Conservation (phyloP, 2,113 vertebrate species). For the Psittacara wagleri region DNA sequence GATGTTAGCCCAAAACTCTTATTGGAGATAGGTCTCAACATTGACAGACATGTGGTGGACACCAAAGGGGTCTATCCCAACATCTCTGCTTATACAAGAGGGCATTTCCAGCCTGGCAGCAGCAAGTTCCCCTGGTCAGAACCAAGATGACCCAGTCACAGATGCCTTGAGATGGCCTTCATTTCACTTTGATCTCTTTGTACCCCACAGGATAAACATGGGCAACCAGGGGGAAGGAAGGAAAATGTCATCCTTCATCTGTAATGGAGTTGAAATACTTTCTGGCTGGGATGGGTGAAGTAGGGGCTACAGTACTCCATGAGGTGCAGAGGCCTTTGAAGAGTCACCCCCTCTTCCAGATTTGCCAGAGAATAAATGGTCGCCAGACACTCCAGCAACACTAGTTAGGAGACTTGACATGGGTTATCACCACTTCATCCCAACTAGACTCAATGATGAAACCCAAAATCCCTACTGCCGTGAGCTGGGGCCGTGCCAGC, state of each 20-base stretch:
- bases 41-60: neutral
- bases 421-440: neutral
- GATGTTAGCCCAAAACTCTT: neutral
- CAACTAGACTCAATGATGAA: neutral
- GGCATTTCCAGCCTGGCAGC: neutral
- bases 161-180: neutral
- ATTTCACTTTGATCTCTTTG: neutral
- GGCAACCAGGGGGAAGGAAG: neutral
- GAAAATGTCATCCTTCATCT: neutral
- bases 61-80: neutral
- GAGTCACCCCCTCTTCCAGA: neutral
- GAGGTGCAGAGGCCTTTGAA: neutral
- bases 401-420: neutral
- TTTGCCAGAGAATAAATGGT: neutral
- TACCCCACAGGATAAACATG: neutral
- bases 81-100: neutral
- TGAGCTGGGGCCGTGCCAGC: neutral
- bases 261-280: neutral
- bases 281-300: fast-evolving
- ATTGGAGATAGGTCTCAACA: neutral
- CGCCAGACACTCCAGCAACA: neutral
- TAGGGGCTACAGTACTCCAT: neutral
- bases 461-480: neutral
- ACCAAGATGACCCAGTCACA: neutral
- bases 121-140: neutral